A percentile compares a stretch with the other conserved stretches of the same genome.
These are phyloP conservation scores for Mesaphorura yosii DNA, from an alignment of 1,140 invertebrate species.

Conservation along the genomic window DNA sequence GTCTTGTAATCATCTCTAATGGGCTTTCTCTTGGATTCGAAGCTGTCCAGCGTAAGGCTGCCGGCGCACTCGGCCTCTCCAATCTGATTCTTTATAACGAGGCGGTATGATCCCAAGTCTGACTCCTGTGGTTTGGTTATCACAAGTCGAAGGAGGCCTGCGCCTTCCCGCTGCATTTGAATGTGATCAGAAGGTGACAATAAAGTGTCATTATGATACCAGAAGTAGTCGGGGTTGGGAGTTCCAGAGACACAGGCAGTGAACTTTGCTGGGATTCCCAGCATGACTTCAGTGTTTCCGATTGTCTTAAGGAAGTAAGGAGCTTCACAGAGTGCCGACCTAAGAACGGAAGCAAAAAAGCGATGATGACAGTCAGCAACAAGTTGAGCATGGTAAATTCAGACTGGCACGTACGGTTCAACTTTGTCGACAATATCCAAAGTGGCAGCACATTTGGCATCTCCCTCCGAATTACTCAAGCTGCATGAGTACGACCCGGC, in stretches of 20 bases:
- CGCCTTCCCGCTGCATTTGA: slow-evolving; percentile 65
- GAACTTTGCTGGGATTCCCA: slow-evolving; percentile 53
- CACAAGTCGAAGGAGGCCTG: slow-evolving; percentile 64
- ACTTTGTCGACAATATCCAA: no score
- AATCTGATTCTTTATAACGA: slow-evolving; percentile 68
- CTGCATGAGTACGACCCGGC: slow-evolving; percentile 62
- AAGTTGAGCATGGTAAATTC: neutral
- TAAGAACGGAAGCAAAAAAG: no score
- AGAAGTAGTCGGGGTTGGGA: slow-evolving; percentile 73
- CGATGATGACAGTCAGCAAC: no score
- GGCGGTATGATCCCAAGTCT: slow-evolving; percentile 70
- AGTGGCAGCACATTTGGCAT: slow-evolving; percentile 59
- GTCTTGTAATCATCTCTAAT: slow-evolving; percentile 68
- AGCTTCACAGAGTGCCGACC: no score
- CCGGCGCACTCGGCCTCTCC: slow-evolving; percentile 72
- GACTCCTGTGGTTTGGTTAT: slow-evolving; percentile 40
- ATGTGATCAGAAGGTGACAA: slow-evolving; percentile 68
- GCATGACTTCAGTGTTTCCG: slow-evolving; percentile 73
- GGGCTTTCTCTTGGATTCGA: slow-evolving; percentile 43
- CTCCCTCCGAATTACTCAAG: slow-evolving; percentile 66
- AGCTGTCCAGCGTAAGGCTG: slow-evolving; percentile 36
- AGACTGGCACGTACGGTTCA: no score
- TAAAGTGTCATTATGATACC: slow-evolving; percentile 51
- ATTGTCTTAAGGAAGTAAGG: slow-evolving; percentile 80
- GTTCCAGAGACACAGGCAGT: slow-evolving; percentile 70